phyloP scores from a whole-genome alignment of 2,113 vertebrate species.

The Kryptolebias marmoratus region DNA sequence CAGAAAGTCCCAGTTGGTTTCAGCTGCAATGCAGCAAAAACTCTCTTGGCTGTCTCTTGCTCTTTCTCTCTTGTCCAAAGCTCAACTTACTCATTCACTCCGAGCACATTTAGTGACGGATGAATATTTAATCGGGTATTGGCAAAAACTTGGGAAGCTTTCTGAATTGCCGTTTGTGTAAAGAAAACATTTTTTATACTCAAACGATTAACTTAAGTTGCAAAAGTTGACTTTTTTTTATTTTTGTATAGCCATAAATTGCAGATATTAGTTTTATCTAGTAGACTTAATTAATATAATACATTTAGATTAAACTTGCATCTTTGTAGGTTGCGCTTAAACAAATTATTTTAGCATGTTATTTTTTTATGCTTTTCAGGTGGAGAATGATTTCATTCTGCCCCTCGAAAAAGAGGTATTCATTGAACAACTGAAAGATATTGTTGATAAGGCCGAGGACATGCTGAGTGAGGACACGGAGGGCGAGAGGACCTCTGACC shows the following conservation, averaged over 20 bases:
- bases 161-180: background rate
- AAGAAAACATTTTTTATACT: background rate
- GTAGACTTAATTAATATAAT: background rate
- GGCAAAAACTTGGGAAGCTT: constrained; percentile 6
- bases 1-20: constrained; percentile 35
- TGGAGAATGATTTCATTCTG: constrained; percentile 97
- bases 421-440: constrained; percentile 97
- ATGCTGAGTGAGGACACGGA: constrained; percentile 95
- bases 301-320: background rate
- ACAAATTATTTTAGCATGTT: background rate
- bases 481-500: constrained; percentile 86
- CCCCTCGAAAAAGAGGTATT: constrained; percentile 93
- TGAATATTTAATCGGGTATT: constrained; percentile 31
- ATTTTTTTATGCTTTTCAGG: constrained; percentile 72
- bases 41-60: background rate
- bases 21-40: constrained; percentile 68
- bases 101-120: constrained; percentile 18
- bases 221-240: background rate
- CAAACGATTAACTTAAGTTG: background rate
- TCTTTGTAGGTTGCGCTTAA: background rate
- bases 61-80: constrained; percentile 10
- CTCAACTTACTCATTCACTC: constrained; percentile 19
- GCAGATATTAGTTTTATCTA: constrained; percentile 6
- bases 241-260: background rate
- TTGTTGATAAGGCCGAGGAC: constrained; percentile 98